Base-by-base conservation (phyloP, 1,140 invertebrate genomes). In the Spodoptera litura region DNA sequence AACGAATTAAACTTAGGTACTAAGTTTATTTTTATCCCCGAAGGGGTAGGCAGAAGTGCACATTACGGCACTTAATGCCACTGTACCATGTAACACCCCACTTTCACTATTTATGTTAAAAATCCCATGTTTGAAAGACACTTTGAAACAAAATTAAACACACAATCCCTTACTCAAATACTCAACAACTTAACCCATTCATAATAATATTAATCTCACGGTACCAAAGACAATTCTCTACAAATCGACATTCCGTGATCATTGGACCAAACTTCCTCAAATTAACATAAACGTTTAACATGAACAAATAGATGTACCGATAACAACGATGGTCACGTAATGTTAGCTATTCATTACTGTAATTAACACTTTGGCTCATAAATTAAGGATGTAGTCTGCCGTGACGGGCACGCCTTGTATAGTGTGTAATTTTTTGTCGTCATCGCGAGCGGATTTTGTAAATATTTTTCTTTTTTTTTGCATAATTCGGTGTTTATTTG, bases 211-310 rank as follows among this genome's bases (percentile, higher is more conserved):
- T 44, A 73, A 58, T 20, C 71, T 6, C 38, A 59, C 55, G 58
- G 11, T 27, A 56, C 15, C 8, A 35, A 58, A 27, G 25, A 55
- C 49, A 20, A 15, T 62, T 52, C 27, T n/a, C 15, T 52, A 61
- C 59, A 13, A 75, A 72, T 78, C 78, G 81, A 59, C 78, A 83
- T 85, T 77, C 81, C 81, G 73, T 64, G 76, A n/a, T 83, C 89
- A 90, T 85, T 91, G 87, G 84, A 87, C 79, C 89, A 87, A 68
- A 88, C 83, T 85, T 91, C 89, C 89, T 83, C 79, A 80, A 83
- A 92, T 92, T 91, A 90, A 85, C 88, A 91, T 90, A 90, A 87
- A 80, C 85, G 83, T 80, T 89, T 90, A 86, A 91, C 86, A 87
- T 85, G 85, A 90, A 86, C 88, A 88, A 86, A 88, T 87, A 76